Evolutionary conservation across 2,888 invertebrate genomes (phyloP).

Genomic region (Leucophenga maculata): DNA sequence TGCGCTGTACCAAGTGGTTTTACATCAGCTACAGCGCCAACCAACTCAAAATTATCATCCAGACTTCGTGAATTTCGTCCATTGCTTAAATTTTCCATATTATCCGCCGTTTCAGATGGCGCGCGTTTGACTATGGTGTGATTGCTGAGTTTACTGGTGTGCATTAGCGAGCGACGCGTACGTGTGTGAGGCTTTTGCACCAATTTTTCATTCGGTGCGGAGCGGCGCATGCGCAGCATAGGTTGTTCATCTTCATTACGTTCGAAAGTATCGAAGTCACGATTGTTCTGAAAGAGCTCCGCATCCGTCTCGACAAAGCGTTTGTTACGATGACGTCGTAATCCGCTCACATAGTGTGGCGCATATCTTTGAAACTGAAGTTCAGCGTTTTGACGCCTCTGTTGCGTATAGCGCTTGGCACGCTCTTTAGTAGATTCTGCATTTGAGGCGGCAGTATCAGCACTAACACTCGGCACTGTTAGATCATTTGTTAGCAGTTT

Average conservation of each 20-base stretch:
- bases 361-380: background rate
- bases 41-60: conserved; percentile 33
- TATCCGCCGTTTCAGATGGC: conserved; percentile 39
- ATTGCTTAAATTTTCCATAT: conserved; percentile 53
- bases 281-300: conserved; percentile 27
- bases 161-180: background rate
- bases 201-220: too few species aligned
- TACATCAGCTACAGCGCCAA: background rate
- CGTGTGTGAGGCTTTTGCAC: too few species aligned
- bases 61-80: conserved; percentile 22
- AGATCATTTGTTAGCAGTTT: conserved; percentile 48
- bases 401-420: conserved; percentile 34
- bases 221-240: background rate
- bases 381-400: background rate
- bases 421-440: conserved; percentile 37
- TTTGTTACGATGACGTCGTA: conserved; percentile 28
- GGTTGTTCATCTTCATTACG: conserved; percentile 24
- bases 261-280: conserved; percentile 28
- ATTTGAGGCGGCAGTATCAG: too few species aligned
- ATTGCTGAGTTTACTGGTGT: background rate
- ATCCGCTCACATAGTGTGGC: conserved; percentile 27
- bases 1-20: background rate
- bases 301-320: conserved; percentile 3
- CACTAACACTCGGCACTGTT: background rate
- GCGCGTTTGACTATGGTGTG: too few species aligned